Conservation (phyloP, 23 tunicate species). For the Styela clava region DNA sequence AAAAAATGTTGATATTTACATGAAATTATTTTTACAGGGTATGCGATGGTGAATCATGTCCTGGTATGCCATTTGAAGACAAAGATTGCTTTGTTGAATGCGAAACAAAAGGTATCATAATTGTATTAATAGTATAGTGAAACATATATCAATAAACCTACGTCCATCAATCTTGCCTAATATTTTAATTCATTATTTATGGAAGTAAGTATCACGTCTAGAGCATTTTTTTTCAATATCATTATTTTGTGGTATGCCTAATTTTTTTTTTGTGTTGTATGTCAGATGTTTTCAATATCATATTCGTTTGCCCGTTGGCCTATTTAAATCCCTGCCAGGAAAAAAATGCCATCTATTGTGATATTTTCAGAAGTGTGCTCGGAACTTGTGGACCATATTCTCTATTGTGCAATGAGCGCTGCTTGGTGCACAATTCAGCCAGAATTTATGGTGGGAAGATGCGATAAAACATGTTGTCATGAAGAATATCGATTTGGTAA, state of each 20-base stretch:
- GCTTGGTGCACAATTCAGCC: conserved; percentile 7
- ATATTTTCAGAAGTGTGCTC: conserved; percentile 3
- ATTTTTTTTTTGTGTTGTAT: too few relatives aligned
- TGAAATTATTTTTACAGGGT: not conserved
- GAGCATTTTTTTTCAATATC: too few relatives aligned
- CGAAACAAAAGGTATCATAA: not conserved
- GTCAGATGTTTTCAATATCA: too few relatives aligned
- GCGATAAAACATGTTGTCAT: conserved; percentile 9
- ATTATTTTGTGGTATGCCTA: too few relatives aligned
- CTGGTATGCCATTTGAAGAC: not conserved
- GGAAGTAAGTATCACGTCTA: too few relatives aligned
- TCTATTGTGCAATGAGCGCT: not conserved
- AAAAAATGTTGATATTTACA: not conserved
- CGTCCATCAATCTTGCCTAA: too few relatives aligned
- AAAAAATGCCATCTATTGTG: too few relatives aligned
- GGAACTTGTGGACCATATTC: not conserved
- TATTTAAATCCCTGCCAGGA: too few relatives aligned
- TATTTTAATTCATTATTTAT: too few relatives aligned
- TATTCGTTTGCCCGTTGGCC: too few relatives aligned
- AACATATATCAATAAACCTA: too few relatives aligned
- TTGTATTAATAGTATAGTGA: not conserved
- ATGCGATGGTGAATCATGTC: not conserved
- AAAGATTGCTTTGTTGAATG: not conserved
- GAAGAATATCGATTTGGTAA: not conserved
- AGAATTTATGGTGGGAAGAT: not conserved